Base-by-base conservation (phyloP, 64 coral and sea anemone species). In the Pocillopora verrucosa region DNA sequence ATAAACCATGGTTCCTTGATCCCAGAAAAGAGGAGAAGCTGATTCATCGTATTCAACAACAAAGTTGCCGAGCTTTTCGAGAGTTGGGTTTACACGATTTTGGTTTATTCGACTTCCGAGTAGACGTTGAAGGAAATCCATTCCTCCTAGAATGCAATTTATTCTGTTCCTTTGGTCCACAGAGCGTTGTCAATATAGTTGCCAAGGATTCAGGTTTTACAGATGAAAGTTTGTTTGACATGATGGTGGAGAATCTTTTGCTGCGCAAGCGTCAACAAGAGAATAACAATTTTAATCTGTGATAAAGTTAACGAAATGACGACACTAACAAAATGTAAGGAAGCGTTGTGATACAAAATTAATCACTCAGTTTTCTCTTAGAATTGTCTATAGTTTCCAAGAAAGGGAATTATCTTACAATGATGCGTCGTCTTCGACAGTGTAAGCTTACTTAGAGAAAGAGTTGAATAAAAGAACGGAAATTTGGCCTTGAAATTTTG, bases 71-170 rank as follows among this genome's bases (percentile, higher is more conserved):
- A 59, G 84, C 84, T 87, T 87, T 75, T 74, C 68, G 45, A 3
- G 84, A 74, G 58, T 62, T 88, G 25, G 24, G 56, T 15, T 9
- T 77, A 3, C 25, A 63, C 61, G 86, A 88, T 64, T 88, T 76
- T 88, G 86, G 24, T 0, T 0, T 10, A 15, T 88, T 88, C 37
- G 86, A 88, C 14, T 76, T 77, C 35, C 73, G 86, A 11, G 57
- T 88, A 77, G 86, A 88, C 76, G 57, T 36, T 2, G 5, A 88
- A 10, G 86, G 86, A 62, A 77, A 61, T 12, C 72, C 84, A 34
- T 87, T 51, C 24, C 9, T 87, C 34, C 56, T 87, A 15, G 86
- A 88, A 77, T 59, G 58, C 36, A 88, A 88, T 41, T 25, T 88
- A 26, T 88, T 88, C 34, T 88, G 86, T 76, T 74, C 72, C 25